phyloP scores from a whole-genome alignment of 2,113 vertebrate genomes.

The Sus scrofa region T2T-Sscrofa CM000828.6:75213001-75213500 shows the following conservation, averaged over 20 bases:
- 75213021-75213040: not conserved
- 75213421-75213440: accelerated
- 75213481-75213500: accelerated
- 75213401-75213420: not conserved
- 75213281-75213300: too few relatives aligned
- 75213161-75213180: not conserved
- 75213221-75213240: not conserved
- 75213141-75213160: too few relatives aligned
- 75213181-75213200: not conserved
- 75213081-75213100: not conserved
- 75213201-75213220: not conserved
- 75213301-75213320: too few relatives aligned
- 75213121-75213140: accelerated
- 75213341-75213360: not conserved
- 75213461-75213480: too few relatives aligned
- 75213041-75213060: not conserved
- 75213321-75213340: too few relatives aligned
- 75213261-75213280: not conserved
- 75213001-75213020: accelerated
- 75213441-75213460: accelerated
- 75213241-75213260: not conserved
- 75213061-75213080: not conserved
- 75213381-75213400: not conserved
- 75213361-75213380: not conserved
- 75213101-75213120: not conserved